Percentiles rank a stretch among this genome's conserved stretches.
Conservation (phyloP, 1,140 invertebrate genomes). For the Ceratina japonica region DNA sequence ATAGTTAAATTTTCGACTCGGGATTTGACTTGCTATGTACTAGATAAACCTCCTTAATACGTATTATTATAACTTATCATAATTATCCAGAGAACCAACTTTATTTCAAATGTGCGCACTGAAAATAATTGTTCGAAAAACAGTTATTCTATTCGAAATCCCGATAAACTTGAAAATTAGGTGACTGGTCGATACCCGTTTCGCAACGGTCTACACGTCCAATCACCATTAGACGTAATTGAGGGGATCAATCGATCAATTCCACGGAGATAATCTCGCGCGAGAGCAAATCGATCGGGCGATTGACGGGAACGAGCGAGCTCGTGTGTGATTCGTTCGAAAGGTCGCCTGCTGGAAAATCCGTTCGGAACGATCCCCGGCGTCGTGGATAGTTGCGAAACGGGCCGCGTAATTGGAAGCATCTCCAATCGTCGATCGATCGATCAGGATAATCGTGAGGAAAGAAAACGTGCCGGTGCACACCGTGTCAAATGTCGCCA, state of each 20-base stretch:
- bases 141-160: too few species aligned
- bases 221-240: constrained; percentile 38
- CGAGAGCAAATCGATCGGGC: not conserved
- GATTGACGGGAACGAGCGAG: constrained; percentile 4
- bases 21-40: too few species aligned
- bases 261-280: not conserved
- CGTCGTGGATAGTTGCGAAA: constrained; percentile 24
- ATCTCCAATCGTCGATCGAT: constrained; percentile 22
- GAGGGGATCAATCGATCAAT: constrained; percentile 41
- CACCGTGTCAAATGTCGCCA: constrained; percentile 62
- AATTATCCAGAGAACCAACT: too few species aligned
- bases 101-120: too few species aligned
- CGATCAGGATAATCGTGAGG: constrained; percentile 32
- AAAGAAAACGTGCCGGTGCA: constrained; percentile 37
- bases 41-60: too few species aligned
- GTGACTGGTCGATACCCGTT: not conserved
- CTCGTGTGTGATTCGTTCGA: constrained; percentile 8
- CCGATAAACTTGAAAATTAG: not conserved
- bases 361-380: constrained; percentile 3
- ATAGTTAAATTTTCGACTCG: too few species aligned
- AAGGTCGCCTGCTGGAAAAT: constrained; percentile 39
- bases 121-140: too few species aligned
- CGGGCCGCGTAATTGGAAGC: constrained; percentile 39
- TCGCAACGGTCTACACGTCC: constrained; percentile 16
- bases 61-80: too few species aligned